These are phyloP conservation scores for Hydrotaea cyrtoneurina DNA, from an alignment of 2,888 invertebrate species.

Conservation along the genomic window DNA sequence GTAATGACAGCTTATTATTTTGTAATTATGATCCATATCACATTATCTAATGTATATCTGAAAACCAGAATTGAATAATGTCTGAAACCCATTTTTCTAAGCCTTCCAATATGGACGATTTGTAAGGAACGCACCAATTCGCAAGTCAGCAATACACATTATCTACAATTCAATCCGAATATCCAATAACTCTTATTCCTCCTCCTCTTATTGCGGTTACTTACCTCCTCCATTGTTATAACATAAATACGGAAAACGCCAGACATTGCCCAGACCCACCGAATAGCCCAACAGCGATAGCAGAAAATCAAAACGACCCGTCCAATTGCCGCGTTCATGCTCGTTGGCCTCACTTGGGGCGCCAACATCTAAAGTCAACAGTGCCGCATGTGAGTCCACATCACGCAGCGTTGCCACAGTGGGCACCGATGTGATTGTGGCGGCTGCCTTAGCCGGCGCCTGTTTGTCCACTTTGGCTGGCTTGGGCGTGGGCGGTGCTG, in stretches of 20 bases:
- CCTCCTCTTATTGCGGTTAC: conserved; percentile 61
- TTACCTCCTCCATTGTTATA: conserved; percentile 89
- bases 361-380: conserved; percentile 73
- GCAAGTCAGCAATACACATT: too few relatives aligned
- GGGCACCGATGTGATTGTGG: conserved; percentile 42
- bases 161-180: too few relatives aligned
- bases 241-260: conserved; percentile 89
- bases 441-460: conserved; percentile 40
- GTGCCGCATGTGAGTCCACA: conserved; percentile 77
- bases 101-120: too few relatives aligned
- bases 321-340: conserved; percentile 87
- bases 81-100: too few relatives aligned
- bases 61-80: too few relatives aligned
- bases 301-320: conserved; percentile 88
- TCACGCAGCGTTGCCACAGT: conserved; percentile 75
- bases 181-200: too few relatives aligned
- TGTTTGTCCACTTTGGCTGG: conserved; percentile 59
- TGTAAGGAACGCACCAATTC: too few relatives aligned
- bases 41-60: too few relatives aligned
- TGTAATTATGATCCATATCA: too few relatives aligned
- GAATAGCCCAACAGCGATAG: conserved; percentile 87
- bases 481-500: conserved; percentile 65
- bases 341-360: conserved; percentile 63
- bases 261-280: conserved; percentile 88
- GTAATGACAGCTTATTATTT: too few relatives aligned